Evolutionary conservation across 2,113 vertebrate genomes (phyloP).

Genomic region (Rhadina sibilatrix): DNA sequence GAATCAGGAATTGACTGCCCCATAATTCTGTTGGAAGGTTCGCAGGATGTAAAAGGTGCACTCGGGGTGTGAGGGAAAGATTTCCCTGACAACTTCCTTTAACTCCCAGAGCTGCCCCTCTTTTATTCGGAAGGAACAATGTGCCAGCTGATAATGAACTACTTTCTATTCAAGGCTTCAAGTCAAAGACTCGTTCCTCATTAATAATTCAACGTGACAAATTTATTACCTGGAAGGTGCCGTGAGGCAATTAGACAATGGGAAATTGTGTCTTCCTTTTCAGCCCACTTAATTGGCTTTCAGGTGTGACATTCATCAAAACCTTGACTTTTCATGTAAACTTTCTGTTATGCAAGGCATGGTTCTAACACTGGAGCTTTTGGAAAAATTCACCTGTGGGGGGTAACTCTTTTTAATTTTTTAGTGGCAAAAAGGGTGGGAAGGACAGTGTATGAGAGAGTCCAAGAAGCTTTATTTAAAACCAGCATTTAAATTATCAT

Average conservation of each 20-base stretch:
- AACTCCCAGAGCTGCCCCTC: slow-evolving; percentile 14
- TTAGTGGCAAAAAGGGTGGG: not conserved
- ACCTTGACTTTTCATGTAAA: slow-evolving; percentile 77
- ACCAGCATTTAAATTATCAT: not conserved
- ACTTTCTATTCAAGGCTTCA: slow-evolving; percentile 75
- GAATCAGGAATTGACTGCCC: slow-evolving; percentile 1
- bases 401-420: not conserved
- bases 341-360: slow-evolving; percentile 37
- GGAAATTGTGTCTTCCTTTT: slow-evolving; percentile 79
- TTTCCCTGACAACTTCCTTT: slow-evolving; percentile 40
- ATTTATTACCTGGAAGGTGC: slow-evolving; percentile 82
- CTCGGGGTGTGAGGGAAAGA: not conserved
- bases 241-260: slow-evolving; percentile 80
- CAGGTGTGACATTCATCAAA: slow-evolving; percentile 81
- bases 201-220: slow-evolving; percentile 85
- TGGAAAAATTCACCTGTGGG: slow-evolving; percentile 23
- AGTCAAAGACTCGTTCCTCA: slow-evolving; percentile 79
- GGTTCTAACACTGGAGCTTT: not conserved
- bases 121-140: slow-evolving; percentile 71
- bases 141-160: slow-evolving; percentile 74
- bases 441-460: not conserved
- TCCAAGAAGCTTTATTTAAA: slow-evolving; percentile 16
- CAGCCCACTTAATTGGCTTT: slow-evolving; percentile 78
- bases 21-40: too few relatives aligned
- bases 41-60: not conserved